phyloP scores from a whole-genome alignment of 2,797 vertebrate genomes.

The Spinus olivaceus region DNA sequence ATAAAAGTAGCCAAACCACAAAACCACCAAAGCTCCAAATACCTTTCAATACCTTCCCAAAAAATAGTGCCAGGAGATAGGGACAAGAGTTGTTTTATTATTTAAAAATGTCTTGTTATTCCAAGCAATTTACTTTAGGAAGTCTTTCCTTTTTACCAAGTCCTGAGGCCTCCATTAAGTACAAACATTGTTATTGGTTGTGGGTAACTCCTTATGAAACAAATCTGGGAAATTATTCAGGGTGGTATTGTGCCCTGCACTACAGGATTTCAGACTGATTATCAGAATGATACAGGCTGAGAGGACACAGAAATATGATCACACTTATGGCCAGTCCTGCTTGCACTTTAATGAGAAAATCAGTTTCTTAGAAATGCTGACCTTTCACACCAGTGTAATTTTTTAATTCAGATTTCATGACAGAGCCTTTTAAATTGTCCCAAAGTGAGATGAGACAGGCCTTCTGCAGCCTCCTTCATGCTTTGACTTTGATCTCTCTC shows the following conservation, averaged over 20 bases:
- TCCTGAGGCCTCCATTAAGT: background rate
- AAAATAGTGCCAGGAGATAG: background rate
- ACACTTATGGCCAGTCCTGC: background rate
- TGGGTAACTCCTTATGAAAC: background rate
- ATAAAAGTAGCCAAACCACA: background rate
- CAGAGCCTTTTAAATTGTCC: background rate
- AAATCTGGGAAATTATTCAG: background rate
- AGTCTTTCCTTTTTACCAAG: background rate
- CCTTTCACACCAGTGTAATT: background rate
- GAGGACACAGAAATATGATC: background rate
- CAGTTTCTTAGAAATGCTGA: background rate
- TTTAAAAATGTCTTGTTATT: background rate
- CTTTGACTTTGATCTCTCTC: background rate
- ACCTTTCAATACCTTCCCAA: background rate
- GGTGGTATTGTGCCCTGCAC: background rate
- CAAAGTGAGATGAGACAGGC: background rate
- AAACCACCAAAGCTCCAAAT: background rate
- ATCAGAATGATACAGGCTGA: background rate
- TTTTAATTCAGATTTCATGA: slow-evolving; percentile 11
- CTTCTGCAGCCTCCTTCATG: background rate
- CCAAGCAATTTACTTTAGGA: background rate
- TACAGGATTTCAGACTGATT: background rate
- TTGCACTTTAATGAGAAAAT: background rate
- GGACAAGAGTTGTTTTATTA: background rate
- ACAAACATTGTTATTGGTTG: background rate